phyloP scores from a whole-genome alignment of 2,797 vertebrate species.

The Prionace glauca region DNA sequence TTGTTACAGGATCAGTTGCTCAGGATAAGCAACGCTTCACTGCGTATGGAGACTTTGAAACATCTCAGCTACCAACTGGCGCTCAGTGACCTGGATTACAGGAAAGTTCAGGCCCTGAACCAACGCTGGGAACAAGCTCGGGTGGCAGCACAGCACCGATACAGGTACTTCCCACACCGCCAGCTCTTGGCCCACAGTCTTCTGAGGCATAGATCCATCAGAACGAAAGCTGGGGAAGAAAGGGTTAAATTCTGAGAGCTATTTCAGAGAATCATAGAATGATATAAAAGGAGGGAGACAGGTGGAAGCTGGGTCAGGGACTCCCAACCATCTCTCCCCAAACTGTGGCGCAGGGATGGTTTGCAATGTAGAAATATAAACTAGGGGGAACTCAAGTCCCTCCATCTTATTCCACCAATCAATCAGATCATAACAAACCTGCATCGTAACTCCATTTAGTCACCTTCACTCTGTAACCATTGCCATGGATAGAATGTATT shows the following conservation, averaged over 20 bases:
- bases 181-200: neutral
- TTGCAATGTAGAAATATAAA: too few relatives aligned
- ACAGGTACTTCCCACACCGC: slow-evolving; percentile 61
- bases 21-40: slow-evolving; percentile 61
- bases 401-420: too few relatives aligned
- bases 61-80: slow-evolving; percentile 69
- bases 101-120: slow-evolving; percentile 68
- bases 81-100: slow-evolving; percentile 59
- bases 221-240: neutral
- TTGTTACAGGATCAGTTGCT: slow-evolving; percentile 60
- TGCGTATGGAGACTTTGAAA: slow-evolving; percentile 75
- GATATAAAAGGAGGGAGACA: neutral
- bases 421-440: too few relatives aligned
- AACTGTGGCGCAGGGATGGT: too few relatives aligned
- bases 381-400: too few relatives aligned
- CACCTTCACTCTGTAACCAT: too few relatives aligned
- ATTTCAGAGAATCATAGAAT: neutral
- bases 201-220: neutral
- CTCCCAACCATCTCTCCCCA: too few relatives aligned
- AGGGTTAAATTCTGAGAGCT: neutral
- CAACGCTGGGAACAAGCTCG: slow-evolving; percentile 64
- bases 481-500: too few relatives aligned
- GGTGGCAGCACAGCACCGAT: slow-evolving; percentile 62
- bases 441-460: too few relatives aligned
- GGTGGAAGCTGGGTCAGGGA: neutral